A percentile compares a stretch with the other conserved stretches of the same genome.
Conservation (phyloP, 2,797 vertebrate genomes). For the Pempheris klunzingeri region DNA sequence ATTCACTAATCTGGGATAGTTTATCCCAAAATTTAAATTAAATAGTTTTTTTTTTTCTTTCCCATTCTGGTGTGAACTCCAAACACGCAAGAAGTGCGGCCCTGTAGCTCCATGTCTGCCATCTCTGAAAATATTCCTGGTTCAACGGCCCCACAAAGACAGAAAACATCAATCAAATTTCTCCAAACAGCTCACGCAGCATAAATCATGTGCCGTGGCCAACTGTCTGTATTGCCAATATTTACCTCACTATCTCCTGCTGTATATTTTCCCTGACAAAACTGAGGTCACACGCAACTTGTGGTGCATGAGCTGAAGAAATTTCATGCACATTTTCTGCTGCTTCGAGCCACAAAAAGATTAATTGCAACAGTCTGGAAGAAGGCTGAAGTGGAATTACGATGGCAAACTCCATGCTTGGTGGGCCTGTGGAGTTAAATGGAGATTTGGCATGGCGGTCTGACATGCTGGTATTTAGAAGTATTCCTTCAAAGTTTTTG, state of each 20-base stretch:
- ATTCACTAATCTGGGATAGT: background rate
- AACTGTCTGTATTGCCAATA: conserved; percentile 41
- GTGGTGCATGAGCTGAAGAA: conserved; percentile 20
- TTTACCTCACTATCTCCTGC: conserved; percentile 64
- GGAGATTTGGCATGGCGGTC: background rate
- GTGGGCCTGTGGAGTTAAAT: conserved; percentile 19
- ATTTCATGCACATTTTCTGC: conserved; percentile 38
- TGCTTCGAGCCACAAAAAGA: conserved; percentile 39
- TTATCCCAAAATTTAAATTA: background rate
- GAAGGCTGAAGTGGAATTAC: conserved; percentile 33
- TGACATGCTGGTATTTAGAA: conserved; percentile 6
- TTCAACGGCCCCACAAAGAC: conserved; percentile 29
- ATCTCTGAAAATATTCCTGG: conserved; percentile 18
- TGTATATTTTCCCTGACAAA: conserved; percentile 53
- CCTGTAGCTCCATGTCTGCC: conserved; percentile 17
- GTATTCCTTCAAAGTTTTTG: conserved; percentile 8
- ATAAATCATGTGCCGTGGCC: conserved; percentile 41
- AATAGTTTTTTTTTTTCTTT: background rate
- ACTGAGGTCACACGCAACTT: conserved; percentile 42
- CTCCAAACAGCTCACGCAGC: conserved; percentile 44
- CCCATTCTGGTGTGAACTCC: background rate
- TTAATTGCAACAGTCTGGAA: conserved; percentile 44
- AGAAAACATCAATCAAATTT: conserved; percentile 53
- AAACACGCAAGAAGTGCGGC: background rate
- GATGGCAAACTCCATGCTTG: conserved; percentile 33